Evolutionary conservation across 2,888 invertebrate genomes (phyloP).

Genomic region (Meloe dianella): DNA sequence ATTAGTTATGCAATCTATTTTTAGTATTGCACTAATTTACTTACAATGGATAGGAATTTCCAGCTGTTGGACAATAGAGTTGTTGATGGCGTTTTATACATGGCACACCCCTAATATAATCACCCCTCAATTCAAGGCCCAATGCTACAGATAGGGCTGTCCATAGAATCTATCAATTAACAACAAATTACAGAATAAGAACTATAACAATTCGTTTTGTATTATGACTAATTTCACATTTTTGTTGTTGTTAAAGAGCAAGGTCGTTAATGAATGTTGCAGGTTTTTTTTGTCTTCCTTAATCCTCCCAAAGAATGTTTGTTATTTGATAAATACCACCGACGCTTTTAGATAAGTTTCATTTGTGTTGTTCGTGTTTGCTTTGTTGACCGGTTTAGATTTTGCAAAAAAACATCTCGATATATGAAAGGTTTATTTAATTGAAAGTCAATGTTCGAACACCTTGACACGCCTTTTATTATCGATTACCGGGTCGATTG

Average conservation of each 20-base stretch:
- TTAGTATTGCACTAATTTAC: slow-evolving; percentile 51
- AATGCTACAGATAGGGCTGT: slow-evolving; percentile 86
- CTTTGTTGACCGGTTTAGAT: no score
- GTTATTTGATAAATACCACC: slow-evolving; percentile 2
- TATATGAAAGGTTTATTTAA: slow-evolving; percentile 13
- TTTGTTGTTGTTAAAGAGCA: slow-evolving; percentile 31
- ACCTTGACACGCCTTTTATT: slow-evolving; percentile 35
- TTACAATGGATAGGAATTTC: slow-evolving; percentile 90
- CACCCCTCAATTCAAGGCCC: slow-evolving; percentile 85
- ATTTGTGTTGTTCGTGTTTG: not conserved
- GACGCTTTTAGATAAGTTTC: not conserved
- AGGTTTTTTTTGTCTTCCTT: not conserved
- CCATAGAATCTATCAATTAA: slow-evolving; percentile 79
- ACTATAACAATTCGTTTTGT: slow-evolving; percentile 24
- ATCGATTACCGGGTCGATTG: slow-evolving; percentile 12
- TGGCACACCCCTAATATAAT: slow-evolving; percentile 86
- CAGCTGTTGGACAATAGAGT: slow-evolving; percentile 89
- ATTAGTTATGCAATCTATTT: slow-evolving; percentile 11
- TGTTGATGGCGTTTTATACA: slow-evolving; percentile 90
- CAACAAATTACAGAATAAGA: no score
- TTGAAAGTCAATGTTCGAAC: slow-evolving; percentile 38
- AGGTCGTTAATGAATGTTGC: slow-evolving; percentile 20
- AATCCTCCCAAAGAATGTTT: not conserved
- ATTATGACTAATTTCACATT: slow-evolving; percentile 25
- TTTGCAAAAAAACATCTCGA: not conserved